Conservation (phyloP, 2,888 invertebrate genomes). For the Megaustenia siamemsis region DNA sequence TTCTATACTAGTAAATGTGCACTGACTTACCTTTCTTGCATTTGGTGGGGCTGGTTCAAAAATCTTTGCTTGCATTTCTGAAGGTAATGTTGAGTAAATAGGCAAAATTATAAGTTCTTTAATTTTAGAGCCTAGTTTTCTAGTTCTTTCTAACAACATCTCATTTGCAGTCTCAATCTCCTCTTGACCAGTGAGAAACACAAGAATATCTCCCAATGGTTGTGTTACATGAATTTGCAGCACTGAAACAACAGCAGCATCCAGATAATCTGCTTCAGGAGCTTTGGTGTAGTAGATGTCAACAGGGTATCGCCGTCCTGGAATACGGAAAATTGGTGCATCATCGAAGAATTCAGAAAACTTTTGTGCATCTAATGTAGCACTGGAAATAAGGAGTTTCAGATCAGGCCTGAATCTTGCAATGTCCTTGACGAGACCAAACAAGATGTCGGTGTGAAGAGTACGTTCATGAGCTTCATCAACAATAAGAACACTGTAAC, state of each 20-base stretch:
- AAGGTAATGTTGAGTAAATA: conserved; percentile 91
- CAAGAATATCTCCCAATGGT: conserved; percentile 95
- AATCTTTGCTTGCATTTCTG: conserved; percentile 79
- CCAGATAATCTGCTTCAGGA: conserved; percentile 99
- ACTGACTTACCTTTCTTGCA: conserved; percentile 88
- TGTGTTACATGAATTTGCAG: conserved; percentile 99
- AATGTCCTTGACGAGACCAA: conserved; percentile 96
- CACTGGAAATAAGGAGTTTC: conserved; percentile 97
- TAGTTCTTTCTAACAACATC: conserved; percentile 87
- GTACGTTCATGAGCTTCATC: conserved; percentile 99
- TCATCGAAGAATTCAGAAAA: conserved; percentile 99
- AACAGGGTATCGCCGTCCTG: conserved; percentile 97
- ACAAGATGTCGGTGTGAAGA: conserved; percentile 97
- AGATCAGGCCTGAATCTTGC: conserved; percentile 93
- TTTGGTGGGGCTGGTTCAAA: conserved; percentile 98
- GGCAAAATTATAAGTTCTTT: conserved; percentile 95
- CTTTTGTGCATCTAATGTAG: conserved; percentile 98
- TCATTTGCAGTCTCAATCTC: conserved; percentile 82
- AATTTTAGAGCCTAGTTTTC: conserved; percentile 94
- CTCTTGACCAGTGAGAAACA: conserved; percentile 92
- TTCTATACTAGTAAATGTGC: no score
- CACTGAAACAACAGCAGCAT: conserved; percentile 97
- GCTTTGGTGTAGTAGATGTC: conserved; percentile 99
- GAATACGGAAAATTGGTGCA: conserved; percentile 97
- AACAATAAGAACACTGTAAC: conserved; percentile 99